A percentile compares a stretch with the other conserved stretches of the same genome.
These are phyloP conservation scores for Diorhabda sublineata DNA, from an alignment of 1,140 invertebrate genomes.

Conservation along the genomic window DNA sequence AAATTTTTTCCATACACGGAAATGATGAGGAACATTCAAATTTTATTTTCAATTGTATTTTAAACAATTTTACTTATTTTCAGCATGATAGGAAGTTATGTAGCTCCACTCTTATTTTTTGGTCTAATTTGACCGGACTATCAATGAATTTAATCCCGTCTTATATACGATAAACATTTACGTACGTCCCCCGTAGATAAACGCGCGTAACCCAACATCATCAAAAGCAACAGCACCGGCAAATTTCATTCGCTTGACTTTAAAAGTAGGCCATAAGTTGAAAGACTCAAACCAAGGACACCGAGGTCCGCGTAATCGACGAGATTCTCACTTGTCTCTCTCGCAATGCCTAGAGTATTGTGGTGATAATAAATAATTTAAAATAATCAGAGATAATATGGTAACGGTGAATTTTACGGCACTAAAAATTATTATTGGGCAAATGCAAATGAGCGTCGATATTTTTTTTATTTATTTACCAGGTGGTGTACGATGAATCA, in stretches of 20 bases:
- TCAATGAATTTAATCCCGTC: too few species aligned
- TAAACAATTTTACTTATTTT: too few species aligned
- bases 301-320: slow-evolving; percentile 30
- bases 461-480: slow-evolving; percentile 2
- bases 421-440: background rate
- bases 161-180: background rate
- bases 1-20: too few species aligned
- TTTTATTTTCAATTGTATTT: too few species aligned
- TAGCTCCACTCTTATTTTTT: too few species aligned
- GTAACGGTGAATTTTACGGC: too few species aligned
- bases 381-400: too few species aligned
- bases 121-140: too few species aligned
- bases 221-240: slow-evolving; percentile 17
- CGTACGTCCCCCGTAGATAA: background rate
- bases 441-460: background rate
- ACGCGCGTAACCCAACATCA: slow-evolving; percentile 20
- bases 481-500: background rate
- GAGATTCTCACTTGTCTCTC: slow-evolving; percentile 4
- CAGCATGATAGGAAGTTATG: too few species aligned
- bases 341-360: background rate
- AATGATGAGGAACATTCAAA: too few species aligned
- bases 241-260: slow-evolving; percentile 4
- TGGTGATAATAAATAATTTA: background rate
- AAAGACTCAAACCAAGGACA: slow-evolving; percentile 47
- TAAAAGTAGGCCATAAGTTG: slow-evolving; percentile 45